These are phyloP conservation scores for Phasia obesa DNA, from an alignment of 2,888 invertebrate species.

Conservation along the genomic window DNA sequence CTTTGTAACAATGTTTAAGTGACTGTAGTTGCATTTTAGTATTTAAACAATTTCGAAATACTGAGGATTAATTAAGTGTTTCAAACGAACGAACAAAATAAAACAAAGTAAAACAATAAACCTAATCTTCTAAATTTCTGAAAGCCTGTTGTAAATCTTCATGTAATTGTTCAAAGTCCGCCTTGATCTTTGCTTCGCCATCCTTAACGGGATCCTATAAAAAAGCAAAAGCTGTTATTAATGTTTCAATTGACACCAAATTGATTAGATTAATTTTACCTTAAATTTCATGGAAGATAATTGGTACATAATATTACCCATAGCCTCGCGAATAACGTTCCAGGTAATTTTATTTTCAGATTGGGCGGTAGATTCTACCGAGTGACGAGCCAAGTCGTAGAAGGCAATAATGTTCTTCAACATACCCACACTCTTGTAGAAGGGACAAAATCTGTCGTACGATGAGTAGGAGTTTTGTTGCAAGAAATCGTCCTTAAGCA, in stretches of 20 bases:
- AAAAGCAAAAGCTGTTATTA: no score
- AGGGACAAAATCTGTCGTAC: slow-evolving; percentile 99
- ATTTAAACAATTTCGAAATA: slow-evolving; percentile 65
- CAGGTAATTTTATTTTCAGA: slow-evolving; percentile 99
- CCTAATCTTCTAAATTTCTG: slow-evolving; percentile 98
- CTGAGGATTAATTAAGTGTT: slow-evolving; percentile 64
- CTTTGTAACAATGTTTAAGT: slow-evolving; percentile 50
- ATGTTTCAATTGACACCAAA: no score
- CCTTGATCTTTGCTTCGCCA: slow-evolving; percentile 98
- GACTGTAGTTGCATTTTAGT: slow-evolving; percentile 43
- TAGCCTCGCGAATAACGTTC: slow-evolving; percentile 97
- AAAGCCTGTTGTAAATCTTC: slow-evolving; percentile 99
- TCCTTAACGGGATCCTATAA: slow-evolving; percentile 97
- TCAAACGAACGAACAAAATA: slow-evolving; percentile 54
- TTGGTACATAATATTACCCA: slow-evolving; percentile 98
- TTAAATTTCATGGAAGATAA: slow-evolving; percentile 99
- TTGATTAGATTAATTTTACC: slow-evolving; percentile 84
- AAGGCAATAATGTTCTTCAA: slow-evolving; percentile 98
- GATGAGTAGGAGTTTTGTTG: slow-evolving; percentile 99
- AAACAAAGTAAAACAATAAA: slow-evolving; percentile 56
- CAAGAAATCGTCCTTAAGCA: slow-evolving; percentile 99
- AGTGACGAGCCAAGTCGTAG: slow-evolving; percentile 98
- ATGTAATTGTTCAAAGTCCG: slow-evolving; percentile 97
- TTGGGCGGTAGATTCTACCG: slow-evolving; percentile 98
- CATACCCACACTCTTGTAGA: slow-evolving; percentile 99